Percentiles rank a stretch among this genome's conserved stretches.
Evolutionary conservation across 2,888 invertebrate species (phyloP).

Genomic region (Phyllotreta cruciferae): DNA sequence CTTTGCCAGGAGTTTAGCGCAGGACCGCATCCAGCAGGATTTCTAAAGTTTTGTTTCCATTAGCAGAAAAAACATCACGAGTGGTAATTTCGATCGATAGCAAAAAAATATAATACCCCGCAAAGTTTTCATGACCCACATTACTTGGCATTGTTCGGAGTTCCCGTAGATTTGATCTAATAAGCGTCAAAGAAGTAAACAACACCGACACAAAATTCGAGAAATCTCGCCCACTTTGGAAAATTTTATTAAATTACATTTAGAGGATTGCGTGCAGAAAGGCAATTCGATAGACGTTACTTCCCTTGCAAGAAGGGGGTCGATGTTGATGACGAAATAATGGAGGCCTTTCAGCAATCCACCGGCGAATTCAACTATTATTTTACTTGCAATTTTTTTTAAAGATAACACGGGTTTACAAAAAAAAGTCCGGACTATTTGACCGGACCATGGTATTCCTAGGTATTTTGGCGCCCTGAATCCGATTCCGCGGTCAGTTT

Average conservation of each 20-base stretch:
- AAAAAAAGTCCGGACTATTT: too few species aligned
- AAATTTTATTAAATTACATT: slow-evolving; percentile 42
- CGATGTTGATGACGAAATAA: slow-evolving; percentile 45
- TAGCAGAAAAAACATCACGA: too few species aligned
- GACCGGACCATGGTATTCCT: too few species aligned
- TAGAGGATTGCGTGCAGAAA: slow-evolving; percentile 41
- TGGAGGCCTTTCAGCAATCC: slow-evolving; percentile 41
- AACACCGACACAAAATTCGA: slow-evolving; percentile 23
- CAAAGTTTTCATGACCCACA: slow-evolving; percentile 22
- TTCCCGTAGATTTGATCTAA: slow-evolving; percentile 26
- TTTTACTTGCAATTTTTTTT: too few species aligned
- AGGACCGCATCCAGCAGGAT: background rate
- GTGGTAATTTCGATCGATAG: too few species aligned
- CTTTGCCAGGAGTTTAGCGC: slow-evolving; percentile 3
- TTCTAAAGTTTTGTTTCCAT: too few species aligned
- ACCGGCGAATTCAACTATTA: slow-evolving; percentile 25
- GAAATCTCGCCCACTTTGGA: slow-evolving; percentile 23
- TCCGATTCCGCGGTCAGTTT: too few species aligned
- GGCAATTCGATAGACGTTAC: slow-evolving; percentile 39
- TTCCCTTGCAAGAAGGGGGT: slow-evolving; percentile 36
- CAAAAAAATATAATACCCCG: too few species aligned
- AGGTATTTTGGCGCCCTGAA: too few species aligned
- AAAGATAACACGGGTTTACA: too few species aligned
- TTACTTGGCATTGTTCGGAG: background rate
- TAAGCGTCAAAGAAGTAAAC: slow-evolving; percentile 27